These are phyloP conservation scores for Anoplophora glabripennis DNA, from an alignment of 1,140 invertebrate species.

Conservation along the genomic window DNA sequence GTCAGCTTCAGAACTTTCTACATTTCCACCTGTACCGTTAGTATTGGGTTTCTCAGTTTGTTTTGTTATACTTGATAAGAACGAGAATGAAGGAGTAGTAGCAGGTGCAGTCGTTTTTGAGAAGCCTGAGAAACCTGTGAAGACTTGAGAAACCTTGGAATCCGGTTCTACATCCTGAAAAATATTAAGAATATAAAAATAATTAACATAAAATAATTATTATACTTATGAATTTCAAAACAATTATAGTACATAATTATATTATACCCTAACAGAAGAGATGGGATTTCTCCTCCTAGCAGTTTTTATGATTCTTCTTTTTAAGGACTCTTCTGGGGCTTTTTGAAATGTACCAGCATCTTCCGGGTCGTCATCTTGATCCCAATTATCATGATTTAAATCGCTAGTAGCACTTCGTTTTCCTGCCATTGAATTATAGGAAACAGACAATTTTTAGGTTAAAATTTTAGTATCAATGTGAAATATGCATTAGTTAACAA, in stretches of 20 bases:
- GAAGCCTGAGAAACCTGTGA: slow-evolving; percentile 45
- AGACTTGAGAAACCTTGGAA: slow-evolving; percentile 41
- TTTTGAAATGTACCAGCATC: slow-evolving; percentile 69
- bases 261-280: slow-evolving; percentile 25
- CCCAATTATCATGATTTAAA: slow-evolving; percentile 89
- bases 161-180: slow-evolving; percentile 52
- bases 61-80: slow-evolving; percentile 39
- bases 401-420: slow-evolving; percentile 76
- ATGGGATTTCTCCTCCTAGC: slow-evolving; percentile 64
- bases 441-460: too few relatives aligned
- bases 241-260: slow-evolving; percentile 19
- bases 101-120: slow-evolving; percentile 34
- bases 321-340: slow-evolving; percentile 68
- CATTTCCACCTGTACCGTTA: slow-evolving; percentile 40
- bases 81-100: slow-evolving; percentile 49
- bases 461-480: too few relatives aligned
- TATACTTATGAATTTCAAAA: slow-evolving; percentile 13
- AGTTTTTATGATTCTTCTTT: slow-evolving; percentile 72
- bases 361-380: slow-evolving; percentile 77
- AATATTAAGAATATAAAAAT: slow-evolving; percentile 24
- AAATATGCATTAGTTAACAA: too few relatives aligned
- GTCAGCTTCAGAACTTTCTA: not conserved
- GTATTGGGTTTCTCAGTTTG: slow-evolving; percentile 45
- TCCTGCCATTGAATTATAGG: slow-evolving; percentile 57
- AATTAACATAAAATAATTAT: not conserved